Conservation (phyloP, 2,797 vertebrate species). For the Sebastes paucispinis region DNA sequence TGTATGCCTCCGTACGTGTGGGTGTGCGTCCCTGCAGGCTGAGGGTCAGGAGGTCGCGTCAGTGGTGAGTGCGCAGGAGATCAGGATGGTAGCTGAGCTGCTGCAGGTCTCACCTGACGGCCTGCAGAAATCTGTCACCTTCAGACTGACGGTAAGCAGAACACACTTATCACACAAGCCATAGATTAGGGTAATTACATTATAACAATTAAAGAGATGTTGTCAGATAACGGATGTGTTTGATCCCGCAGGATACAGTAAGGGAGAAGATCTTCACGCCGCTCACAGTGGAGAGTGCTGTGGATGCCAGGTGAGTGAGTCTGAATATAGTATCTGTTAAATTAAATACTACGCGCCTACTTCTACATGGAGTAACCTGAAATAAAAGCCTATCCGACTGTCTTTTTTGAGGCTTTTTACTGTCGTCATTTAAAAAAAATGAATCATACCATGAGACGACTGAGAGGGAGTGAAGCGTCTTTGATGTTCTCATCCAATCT, state of each 20-base stretch:
- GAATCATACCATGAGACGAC: constrained; percentile 38
- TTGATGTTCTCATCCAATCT: constrained; percentile 66
- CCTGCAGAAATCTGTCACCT: constrained; percentile 93
- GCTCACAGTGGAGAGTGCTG: constrained; percentile 92
- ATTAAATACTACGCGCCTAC: constrained; percentile 5
- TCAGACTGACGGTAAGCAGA: constrained; percentile 90
- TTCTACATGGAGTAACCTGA: constrained; percentile 17
- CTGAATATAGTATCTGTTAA: constrained; percentile 21
- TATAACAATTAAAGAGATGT: background rate
- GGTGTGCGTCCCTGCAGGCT: constrained; percentile 69
- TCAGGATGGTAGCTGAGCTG: constrained; percentile 91
- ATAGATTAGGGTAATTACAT: background rate
- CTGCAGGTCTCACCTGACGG: constrained; percentile 93
- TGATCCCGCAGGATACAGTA: constrained; percentile 85
- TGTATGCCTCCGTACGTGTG: background rate
- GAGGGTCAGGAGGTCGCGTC: constrained; percentile 91
- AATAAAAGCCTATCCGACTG: constrained; percentile 18
- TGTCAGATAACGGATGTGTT: constrained; percentile 29
- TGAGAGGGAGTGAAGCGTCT: constrained; percentile 33
- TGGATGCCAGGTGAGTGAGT: constrained; percentile 91
- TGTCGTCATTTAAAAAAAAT: constrained; percentile 3
- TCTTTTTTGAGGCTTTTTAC: constrained; percentile 31
- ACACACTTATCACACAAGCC: background rate
- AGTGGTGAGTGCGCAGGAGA: constrained; percentile 91
- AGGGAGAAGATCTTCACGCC: constrained; percentile 95